phyloP scores from a whole-genome alignment of 2,888 invertebrate species.

The Acholoe squamosa region DNA sequence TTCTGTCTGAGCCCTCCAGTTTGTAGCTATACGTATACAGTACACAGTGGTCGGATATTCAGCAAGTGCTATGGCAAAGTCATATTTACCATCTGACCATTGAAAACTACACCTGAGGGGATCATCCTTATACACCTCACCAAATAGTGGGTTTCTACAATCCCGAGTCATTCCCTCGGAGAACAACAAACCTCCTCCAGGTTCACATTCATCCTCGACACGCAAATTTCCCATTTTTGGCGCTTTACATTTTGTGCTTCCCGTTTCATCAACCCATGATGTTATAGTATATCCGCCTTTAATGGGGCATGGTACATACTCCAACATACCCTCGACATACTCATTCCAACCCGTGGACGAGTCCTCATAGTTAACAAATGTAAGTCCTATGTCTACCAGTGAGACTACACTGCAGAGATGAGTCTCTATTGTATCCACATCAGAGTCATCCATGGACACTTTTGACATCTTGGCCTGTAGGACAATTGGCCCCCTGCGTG shows the following conservation, averaged over 20 bases:
- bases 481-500: neutral
- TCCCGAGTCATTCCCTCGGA: neutral
- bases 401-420: neutral
- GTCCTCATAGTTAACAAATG: conserved; percentile 22
- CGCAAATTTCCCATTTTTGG: neutral
- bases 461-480: neutral
- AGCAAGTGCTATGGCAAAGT: neutral
- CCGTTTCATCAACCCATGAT: neutral
- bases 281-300: neutral
- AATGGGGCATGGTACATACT: neutral
- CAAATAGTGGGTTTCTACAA: conserved; percentile 16
- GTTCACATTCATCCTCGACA: conserved; percentile 29
- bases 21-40: neutral
- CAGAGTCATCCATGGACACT: neutral
- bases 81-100: neutral
- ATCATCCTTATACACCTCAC: neutral
- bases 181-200: neutral
- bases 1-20: neutral
- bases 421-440: neutral
- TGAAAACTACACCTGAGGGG: neutral
- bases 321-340: neutral
- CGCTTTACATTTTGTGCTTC: neutral
- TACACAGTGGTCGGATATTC: neutral
- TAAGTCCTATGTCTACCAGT: neutral
- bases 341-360: neutral